phyloP scores from a whole-genome alignment of 53 echinoderm and acorn worm species.

The Stichopus horrens region DNA sequence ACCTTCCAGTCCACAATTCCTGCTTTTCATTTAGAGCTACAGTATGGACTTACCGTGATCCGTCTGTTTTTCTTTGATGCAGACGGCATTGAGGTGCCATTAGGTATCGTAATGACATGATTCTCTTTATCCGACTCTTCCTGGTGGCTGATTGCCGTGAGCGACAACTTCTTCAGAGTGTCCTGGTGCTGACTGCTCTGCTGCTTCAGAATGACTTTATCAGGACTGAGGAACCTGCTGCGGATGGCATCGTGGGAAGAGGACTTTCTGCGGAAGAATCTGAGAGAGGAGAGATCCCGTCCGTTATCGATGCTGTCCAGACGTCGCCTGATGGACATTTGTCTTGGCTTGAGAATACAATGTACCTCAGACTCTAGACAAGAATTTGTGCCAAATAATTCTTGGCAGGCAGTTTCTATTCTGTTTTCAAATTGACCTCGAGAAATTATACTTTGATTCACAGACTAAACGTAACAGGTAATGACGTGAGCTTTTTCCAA shows the following conservation, averaged over 20 bases:
- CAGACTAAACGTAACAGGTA: no score
- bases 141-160: neutral
- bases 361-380: no score
- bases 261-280: conserved; percentile 9
- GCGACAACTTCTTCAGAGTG: neutral
- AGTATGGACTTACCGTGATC: conserved; percentile 18
- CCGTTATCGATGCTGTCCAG: no score
- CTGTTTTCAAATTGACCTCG: neutral
- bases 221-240: neutral
- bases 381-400: neutral
- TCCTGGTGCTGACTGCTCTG: neutral
- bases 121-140: conserved; percentile 11
- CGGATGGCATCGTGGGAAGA: conserved; percentile 4
- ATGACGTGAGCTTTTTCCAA: no score
- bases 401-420: neutral
- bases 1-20: no score
- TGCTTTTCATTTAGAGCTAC: no score
- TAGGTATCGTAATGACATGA: neutral
- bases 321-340: no score
- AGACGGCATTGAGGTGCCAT: conserved; percentile 10
- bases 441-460: no score
- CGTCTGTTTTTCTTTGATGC: neutral
- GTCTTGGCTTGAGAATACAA: no score
- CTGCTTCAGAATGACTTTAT: neutral
- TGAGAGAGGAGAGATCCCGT: neutral